Evolutionary conservation across 2,113 vertebrate genomes (phyloP).

Genomic region (Perca fluviatilis): DNA sequence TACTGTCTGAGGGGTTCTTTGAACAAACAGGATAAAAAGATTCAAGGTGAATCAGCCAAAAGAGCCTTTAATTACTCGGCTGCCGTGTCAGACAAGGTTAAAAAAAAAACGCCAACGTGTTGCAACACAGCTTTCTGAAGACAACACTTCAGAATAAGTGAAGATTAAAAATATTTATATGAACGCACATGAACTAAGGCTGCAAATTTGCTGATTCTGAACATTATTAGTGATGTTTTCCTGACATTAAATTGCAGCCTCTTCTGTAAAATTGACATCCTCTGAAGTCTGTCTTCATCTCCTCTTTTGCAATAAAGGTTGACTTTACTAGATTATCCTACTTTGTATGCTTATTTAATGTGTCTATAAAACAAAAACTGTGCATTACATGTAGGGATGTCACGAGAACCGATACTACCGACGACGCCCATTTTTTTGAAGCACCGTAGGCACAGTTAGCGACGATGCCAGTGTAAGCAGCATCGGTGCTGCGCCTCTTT

Average conservation of each 20-base stretch:
- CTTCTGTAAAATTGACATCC: background rate
- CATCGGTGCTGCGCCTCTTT: too few relatives aligned
- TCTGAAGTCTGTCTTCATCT: background rate
- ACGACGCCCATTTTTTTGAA: too few relatives aligned
- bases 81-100: background rate
- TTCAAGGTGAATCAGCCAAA: conserved; percentile 19
- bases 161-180: background rate
- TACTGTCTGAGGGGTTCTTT: background rate
- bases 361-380: background rate
- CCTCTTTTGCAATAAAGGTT: background rate
- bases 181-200: background rate
- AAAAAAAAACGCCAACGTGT: background rate
- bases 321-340: background rate
- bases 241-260: background rate
- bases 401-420: too few relatives aligned
- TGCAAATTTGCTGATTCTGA: background rate
- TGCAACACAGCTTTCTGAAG: conserved; percentile 14
- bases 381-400: too few relatives aligned
- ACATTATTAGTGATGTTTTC: too few relatives aligned
- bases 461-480: too few relatives aligned
- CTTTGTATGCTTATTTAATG: background rate
- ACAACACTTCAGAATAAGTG: background rate
- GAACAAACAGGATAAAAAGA: conserved; percentile 22
- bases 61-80: conserved; percentile 42
- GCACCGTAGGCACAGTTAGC: too few relatives aligned